These are phyloP conservation scores for Ophiodon elongatus DNA, from an alignment of 2,113 vertebrate genomes.

Conservation along the genomic window DNA sequence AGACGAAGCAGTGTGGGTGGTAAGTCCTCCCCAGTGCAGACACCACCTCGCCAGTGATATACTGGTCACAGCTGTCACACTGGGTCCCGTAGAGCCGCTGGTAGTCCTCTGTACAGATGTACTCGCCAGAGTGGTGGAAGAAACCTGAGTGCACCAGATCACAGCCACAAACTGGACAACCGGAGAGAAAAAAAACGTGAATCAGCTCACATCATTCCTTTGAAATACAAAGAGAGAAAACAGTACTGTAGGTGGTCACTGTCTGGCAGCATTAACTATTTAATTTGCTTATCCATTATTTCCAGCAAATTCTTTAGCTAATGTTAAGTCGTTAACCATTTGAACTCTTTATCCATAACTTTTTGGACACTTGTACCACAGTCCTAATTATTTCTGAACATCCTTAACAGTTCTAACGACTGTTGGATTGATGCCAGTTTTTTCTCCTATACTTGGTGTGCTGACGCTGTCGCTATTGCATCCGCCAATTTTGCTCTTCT, in stretches of 20 bases:
- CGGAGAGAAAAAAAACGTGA: neutral
- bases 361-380: neutral
- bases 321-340: neutral
- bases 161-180: slow-evolving; percentile 90
- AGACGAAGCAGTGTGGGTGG: slow-evolving; percentile 97
- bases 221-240: neutral
- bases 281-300: neutral
- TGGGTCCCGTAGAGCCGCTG: slow-evolving; percentile 96
- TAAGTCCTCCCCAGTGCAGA: slow-evolving; percentile 96
- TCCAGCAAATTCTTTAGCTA: neutral
- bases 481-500: neutral
- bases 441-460: too few species aligned
- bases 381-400: neutral
- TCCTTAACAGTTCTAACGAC: too few species aligned
- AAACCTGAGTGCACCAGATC: slow-evolving; percentile 95
- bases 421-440: neutral
- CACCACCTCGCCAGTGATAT: slow-evolving; percentile 97
- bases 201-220: neutral
- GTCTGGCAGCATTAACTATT: neutral
- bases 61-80: slow-evolving; percentile 95
- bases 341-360: neutral
- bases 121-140: slow-evolving; percentile 98
- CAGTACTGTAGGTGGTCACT: too few species aligned
- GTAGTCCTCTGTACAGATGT: slow-evolving; percentile 98
- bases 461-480: too few species aligned